Conservation (phyloP, 1,140 invertebrate genomes). For the Scaptomyza hsui region DNA sequence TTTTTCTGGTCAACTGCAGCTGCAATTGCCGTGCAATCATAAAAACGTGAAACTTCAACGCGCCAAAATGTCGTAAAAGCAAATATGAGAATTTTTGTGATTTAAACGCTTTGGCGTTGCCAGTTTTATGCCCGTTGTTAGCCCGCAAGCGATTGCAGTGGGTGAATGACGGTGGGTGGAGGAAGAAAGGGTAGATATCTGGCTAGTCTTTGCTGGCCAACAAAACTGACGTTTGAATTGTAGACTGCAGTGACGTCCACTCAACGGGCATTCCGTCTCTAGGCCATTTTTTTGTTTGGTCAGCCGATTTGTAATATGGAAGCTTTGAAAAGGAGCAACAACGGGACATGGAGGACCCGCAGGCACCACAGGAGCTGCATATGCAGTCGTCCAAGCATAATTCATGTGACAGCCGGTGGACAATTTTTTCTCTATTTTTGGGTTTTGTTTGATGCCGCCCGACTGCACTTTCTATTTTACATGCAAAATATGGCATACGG, state of each 20-base stretch:
- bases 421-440: slow-evolving; percentile 18
- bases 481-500: slow-evolving; percentile 51
- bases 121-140: not conserved
- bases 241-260: slow-evolving; percentile 71
- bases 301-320: slow-evolving; percentile 50
- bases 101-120: slow-evolving; percentile 59
- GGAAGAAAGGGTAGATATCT: slow-evolving; percentile 2
- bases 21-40: slow-evolving; percentile 50
- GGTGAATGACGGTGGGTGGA: not conserved
- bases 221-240: slow-evolving; percentile 56
- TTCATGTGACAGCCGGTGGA: slow-evolving; percentile 62
- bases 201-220: slow-evolving; percentile 17
- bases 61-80: slow-evolving; percentile 62
- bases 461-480: slow-evolving; percentile 54
- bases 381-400: slow-evolving; percentile 67
- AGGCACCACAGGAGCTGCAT: slow-evolving; percentile 3
- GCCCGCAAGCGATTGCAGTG: not conserved
- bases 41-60: slow-evolving; percentile 59
- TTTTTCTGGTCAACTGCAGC: slow-evolving; percentile 12
- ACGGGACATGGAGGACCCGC: not conserved
- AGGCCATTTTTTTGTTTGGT: slow-evolving; percentile 30
- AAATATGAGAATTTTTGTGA: slow-evolving; percentile 67
- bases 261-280: slow-evolving; percentile 32
- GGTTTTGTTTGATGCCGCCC: not conserved
- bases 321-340: slow-evolving; percentile 16